These are phyloP conservation scores for Corythornis cristatus DNA, from an alignment of 2,113 vertebrate species.

Conservation along the genomic window DNA sequence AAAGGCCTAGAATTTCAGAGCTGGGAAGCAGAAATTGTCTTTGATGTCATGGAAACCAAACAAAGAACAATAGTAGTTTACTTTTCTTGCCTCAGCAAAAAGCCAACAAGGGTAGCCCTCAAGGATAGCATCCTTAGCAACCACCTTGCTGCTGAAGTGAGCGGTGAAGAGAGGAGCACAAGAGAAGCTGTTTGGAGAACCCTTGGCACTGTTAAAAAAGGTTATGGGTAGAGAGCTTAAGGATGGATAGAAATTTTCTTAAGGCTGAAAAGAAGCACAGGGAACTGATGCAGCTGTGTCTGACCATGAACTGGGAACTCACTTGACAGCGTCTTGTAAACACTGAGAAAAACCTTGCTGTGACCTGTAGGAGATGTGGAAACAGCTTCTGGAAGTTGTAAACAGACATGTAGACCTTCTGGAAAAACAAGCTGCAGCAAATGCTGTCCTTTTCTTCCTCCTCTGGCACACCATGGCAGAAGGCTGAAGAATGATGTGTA, in stretches of 20 bases:
- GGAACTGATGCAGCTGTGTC: background rate
- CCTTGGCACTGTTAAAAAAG: background rate
- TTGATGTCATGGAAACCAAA: slow-evolving; percentile 33
- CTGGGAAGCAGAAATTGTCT: background rate
- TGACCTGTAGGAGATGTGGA: background rate
- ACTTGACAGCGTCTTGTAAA: background rate
- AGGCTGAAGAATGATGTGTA: background rate
- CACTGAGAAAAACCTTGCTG: background rate
- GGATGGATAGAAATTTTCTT: background rate
- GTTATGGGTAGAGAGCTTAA: background rate
- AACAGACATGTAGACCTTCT: background rate
- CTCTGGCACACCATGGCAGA: background rate
- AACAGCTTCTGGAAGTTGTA: background rate
- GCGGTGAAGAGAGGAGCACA: background rate
- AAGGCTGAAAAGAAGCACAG: background rate
- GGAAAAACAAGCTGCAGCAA: background rate
- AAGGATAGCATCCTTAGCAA: slow-evolving; percentile 7
- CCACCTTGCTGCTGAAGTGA: background rate
- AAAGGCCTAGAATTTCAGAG: background rate
- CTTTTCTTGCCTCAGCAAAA: slow-evolving; percentile 10
- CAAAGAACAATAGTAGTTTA: background rate
- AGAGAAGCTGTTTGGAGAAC: background rate
- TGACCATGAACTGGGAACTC: background rate
- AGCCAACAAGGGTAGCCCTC: background rate
- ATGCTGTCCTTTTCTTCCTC: background rate